A percentile compares a stretch with the other conserved stretches of the same genome.
phyloP scores from a whole-genome alignment of 64 coral and sea anemone species.

The Stichodactyla mertensii region DNA sequence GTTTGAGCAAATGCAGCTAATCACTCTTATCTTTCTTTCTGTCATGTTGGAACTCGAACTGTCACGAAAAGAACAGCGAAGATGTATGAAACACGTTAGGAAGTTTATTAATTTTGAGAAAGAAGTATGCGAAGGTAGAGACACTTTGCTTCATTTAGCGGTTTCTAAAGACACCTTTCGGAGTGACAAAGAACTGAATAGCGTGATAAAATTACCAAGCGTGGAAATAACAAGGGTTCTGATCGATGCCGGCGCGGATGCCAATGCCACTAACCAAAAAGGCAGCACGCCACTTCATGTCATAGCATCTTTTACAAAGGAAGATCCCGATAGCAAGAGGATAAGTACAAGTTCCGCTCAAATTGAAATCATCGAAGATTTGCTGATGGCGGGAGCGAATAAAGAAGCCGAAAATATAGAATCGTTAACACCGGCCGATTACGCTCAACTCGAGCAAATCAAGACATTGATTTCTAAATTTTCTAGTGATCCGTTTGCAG shows the following conservation, averaged over 20 bases:
- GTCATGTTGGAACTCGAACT: slow-evolving; percentile 43
- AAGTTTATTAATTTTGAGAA: slow-evolving; percentile 44
- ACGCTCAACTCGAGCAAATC: slow-evolving; percentile 1
- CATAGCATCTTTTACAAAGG: neutral
- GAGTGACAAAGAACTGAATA: slow-evolving; percentile 28
- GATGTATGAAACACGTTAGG: slow-evolving; percentile 42
- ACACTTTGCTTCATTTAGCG: slow-evolving; percentile 42
- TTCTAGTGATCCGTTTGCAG: neutral
- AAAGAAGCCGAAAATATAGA: neutral
- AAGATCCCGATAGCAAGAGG: neutral
- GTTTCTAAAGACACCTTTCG: slow-evolving; percentile 29
- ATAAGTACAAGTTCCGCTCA: slow-evolving; percentile 7
- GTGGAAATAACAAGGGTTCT: slow-evolving; percentile 50
- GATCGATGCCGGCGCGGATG: slow-evolving; percentile 49
- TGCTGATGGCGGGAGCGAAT: slow-evolving; percentile 11
- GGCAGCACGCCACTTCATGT: slow-evolving; percentile 50
- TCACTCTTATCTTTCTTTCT: slow-evolving; percentile 30
- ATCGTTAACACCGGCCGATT: slow-evolving; percentile 2
- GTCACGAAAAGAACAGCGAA: slow-evolving; percentile 32
- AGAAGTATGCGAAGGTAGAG: slow-evolving; percentile 10
- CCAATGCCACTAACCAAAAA: slow-evolving; percentile 32
- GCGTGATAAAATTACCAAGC: slow-evolving; percentile 29
- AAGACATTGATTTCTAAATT: neutral
- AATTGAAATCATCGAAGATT: slow-evolving; percentile 23
- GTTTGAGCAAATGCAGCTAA: slow-evolving; percentile 40